Base-by-base conservation (phyloP, 2,113 vertebrate genomes). In the Gymnarchus niloticus region DNA sequence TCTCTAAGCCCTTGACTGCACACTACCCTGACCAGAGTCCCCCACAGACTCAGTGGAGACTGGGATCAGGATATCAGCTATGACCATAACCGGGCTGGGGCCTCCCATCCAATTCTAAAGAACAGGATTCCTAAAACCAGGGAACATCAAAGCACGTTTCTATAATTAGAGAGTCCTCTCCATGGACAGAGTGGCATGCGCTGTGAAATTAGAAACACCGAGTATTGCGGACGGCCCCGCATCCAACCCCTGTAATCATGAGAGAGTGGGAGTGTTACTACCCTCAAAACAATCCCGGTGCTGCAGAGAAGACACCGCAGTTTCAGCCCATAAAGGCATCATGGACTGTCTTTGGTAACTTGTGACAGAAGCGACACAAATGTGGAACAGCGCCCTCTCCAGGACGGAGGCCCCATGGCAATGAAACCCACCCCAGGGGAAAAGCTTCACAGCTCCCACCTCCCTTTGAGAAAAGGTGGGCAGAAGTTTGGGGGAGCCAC, bases 121-220 rank as follows among this genome's bases (percentile, higher is more conserved):
- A 33, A 73, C 41, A 12, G 19, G 33, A 73, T 37, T 33, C 33
- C 33, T 0, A 6, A 41, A 41, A 73, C 65, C 12, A 49, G 23
- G 48, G 46, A 81, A 81, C 25, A 73, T 41, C 14, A 73, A 37
- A 73, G 33, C 28, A 10, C 2, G 48, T 51, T 44, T n/a, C 77
- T 81, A 19, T 78, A 81, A 81, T 81, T 81, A 80, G 23, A n/a
- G 48, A 28, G 48, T 49, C 76, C 33, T 78, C 2, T 80, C 23
- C 48, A 81, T 46, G 25, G 77, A 28, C 3, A 23, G 25, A 81
- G 23, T 25, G 44, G 48, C 21, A 49, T 81, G 77, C 23, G 21
- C 48, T 81, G 48, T 25, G 44, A 81, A 81, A 81, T 81, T 81
- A 81, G 48, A 81, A 81, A 46, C 77, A 48, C 48, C 3, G 23